These are phyloP conservation scores for Lomographa bimaculata DNA, from an alignment of 2,888 invertebrate genomes.

Conservation along the genomic window DNA sequence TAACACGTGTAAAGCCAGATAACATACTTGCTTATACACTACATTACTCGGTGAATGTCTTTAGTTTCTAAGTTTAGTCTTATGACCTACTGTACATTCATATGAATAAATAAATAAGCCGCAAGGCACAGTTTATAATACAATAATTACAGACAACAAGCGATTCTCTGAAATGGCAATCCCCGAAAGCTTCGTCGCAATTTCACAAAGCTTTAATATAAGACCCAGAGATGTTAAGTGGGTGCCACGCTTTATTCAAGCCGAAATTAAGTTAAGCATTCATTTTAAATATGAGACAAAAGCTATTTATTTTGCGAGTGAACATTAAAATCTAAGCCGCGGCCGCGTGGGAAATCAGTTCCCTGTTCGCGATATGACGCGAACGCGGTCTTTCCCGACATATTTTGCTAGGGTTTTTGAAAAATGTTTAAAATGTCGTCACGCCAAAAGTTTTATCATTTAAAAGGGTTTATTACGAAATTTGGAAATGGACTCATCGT, in stretches of 20 bases:
- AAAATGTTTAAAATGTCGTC: slow-evolving; percentile 8
- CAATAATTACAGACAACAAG: too few species aligned
- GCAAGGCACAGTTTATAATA: too few species aligned
- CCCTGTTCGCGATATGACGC: slow-evolving; percentile 48
- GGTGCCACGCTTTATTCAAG: slow-evolving; percentile 15
- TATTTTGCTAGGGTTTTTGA: slow-evolving; percentile 30
- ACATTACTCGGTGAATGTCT: too few species aligned
- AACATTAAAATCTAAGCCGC: slow-evolving; percentile 58
- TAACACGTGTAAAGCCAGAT: too few species aligned
- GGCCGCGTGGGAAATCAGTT: slow-evolving; percentile 58
- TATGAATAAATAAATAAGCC: too few species aligned
- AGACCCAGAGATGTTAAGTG: slow-evolving; percentile 14
- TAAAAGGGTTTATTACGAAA: neutral
- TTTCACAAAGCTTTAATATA: too few species aligned
- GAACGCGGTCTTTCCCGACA: slow-evolving; percentile 31
- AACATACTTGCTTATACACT: too few species aligned
- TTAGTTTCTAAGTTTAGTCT: too few species aligned
- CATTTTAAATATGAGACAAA: slow-evolving; percentile 39
- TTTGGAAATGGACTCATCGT: too few species aligned
- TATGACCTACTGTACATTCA: too few species aligned
- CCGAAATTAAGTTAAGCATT: slow-evolving; percentile 24
- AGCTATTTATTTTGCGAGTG: slow-evolving; percentile 49
- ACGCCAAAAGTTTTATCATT: slow-evolving; percentile 1
- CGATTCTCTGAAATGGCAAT: too few species aligned
- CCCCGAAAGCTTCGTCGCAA: too few species aligned